These are phyloP conservation scores for Marcusenius ussheri DNA, from an alignment of 2,113 vertebrate species.

Conservation along the genomic window DNA sequence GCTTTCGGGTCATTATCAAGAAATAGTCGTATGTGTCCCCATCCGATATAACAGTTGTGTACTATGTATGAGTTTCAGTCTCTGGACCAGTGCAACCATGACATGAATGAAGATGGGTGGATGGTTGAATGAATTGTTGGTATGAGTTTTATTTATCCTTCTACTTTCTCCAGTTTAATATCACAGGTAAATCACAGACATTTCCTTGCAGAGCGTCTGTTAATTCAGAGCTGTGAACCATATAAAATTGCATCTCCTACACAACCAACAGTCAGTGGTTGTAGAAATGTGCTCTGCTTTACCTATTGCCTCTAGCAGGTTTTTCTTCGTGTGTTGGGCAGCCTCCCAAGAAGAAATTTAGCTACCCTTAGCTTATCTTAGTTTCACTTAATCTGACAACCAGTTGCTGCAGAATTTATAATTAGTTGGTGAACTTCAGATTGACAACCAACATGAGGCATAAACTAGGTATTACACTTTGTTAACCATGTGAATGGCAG, in stretches of 20 bases:
- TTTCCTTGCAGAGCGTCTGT: background rate
- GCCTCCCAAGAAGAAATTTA: background rate
- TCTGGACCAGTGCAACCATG: background rate
- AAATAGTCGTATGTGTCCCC: background rate
- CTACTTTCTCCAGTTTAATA: background rate
- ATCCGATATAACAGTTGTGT: background rate
- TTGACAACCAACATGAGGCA: too few relatives aligned
- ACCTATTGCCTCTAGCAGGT: background rate
- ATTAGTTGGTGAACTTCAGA: too few relatives aligned
- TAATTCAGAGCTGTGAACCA: background rate
- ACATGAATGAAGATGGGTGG: background rate
- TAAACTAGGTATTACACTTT: too few relatives aligned
- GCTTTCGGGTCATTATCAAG: background rate
- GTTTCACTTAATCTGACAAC: too few relatives aligned
- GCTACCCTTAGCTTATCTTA: too few relatives aligned
- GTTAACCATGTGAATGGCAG: too few relatives aligned
- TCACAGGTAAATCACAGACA: background rate
- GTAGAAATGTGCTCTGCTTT: background rate
- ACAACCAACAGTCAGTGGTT: background rate
- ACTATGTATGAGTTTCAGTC: background rate
- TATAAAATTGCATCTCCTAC: background rate
- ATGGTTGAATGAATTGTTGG: background rate
- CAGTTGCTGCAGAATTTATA: too few relatives aligned
- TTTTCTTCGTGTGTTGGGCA: background rate
- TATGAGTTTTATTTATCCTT: background rate